Conservation (phyloP, 1,140 invertebrate species). For the Achatina immaculata region DNA sequence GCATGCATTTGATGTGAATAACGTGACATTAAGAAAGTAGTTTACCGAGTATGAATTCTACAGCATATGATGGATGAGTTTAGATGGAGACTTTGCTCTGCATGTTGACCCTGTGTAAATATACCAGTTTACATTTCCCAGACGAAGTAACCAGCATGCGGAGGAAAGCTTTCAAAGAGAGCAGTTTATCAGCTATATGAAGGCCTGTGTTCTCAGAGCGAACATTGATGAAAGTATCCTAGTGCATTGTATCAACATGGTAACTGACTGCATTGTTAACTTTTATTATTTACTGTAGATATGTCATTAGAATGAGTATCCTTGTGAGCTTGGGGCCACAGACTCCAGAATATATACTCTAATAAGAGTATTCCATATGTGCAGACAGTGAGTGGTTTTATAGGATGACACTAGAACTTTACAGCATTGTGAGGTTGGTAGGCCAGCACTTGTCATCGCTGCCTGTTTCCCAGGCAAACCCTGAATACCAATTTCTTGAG, state of each 20-base stretch:
- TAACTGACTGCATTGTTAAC: background rate
- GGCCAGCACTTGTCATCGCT: too few relatives aligned
- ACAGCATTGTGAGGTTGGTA: background rate
- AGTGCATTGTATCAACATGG: constrained; percentile 27
- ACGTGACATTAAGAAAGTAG: too few relatives aligned
- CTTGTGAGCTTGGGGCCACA: background rate
- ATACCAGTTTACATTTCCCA: too few relatives aligned
- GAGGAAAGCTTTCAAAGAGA: constrained; percentile 2
- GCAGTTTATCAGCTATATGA: constrained; percentile 19
- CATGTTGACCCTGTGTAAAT: too few relatives aligned
- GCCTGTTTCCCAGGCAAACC: too few relatives aligned
- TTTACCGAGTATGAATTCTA: too few relatives aligned
- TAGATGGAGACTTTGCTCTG: too few relatives aligned
- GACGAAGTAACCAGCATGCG: constrained; percentile 15
- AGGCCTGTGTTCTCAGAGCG: constrained; percentile 1
- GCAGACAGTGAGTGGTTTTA: background rate
- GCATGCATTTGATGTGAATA: too few relatives aligned
- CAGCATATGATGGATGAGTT: too few relatives aligned
- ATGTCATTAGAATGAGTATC: background rate
- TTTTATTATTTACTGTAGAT: background rate
- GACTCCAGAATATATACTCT: background rate
- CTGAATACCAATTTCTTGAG: too few relatives aligned
- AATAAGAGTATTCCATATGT: background rate
- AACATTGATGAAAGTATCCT: constrained; percentile 26
- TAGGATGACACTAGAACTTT: background rate